These are phyloP conservation scores for Papilio machaon DNA, from an alignment of 1,140 invertebrate genomes.

Conservation along the genomic window DNA sequence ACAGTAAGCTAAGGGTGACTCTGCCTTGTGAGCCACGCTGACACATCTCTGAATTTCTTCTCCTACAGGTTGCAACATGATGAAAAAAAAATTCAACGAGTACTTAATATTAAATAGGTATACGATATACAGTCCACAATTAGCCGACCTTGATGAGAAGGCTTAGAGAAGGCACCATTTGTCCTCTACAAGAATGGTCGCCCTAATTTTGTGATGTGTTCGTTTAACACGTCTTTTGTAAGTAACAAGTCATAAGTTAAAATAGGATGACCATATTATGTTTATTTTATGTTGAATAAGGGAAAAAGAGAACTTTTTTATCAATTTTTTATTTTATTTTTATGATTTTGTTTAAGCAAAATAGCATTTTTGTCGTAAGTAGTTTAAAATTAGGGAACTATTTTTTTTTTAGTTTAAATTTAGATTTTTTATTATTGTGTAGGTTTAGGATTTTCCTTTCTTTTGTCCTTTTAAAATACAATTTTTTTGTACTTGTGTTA, in stretches of 20 bases:
- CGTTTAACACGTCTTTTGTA: slow-evolving; percentile 32
- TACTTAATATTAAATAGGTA: not conserved
- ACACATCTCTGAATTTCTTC: no score
- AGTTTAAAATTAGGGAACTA: not conserved
- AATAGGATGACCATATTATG: slow-evolving; percentile 10
- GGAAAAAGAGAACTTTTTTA: not conserved
- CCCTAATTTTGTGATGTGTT: slow-evolving; percentile 32
- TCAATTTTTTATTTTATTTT: no score
- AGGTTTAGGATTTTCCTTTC: no score
- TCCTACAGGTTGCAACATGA: no score
- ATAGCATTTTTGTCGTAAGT: not conserved
- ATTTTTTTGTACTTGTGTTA: not conserved
- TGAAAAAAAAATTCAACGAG: no score
- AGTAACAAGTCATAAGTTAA: not conserved
- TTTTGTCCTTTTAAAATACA: no score
- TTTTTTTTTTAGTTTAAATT: no score
- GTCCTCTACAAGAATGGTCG: slow-evolving; percentile 20
- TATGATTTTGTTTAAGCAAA: not conserved
- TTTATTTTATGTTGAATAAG: not conserved
- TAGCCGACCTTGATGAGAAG: slow-evolving; percentile 25
- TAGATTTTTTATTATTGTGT: no score
- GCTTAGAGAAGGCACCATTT: slow-evolving; percentile 22
- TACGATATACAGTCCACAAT: not conserved
- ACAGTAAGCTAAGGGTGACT: no score
- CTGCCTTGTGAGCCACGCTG: no score